A percentile compares a stretch with the other conserved stretches of the same genome.
Conservation (phyloP, 2,888 invertebrate genomes). For the Drosophila mimetica region DNA sequence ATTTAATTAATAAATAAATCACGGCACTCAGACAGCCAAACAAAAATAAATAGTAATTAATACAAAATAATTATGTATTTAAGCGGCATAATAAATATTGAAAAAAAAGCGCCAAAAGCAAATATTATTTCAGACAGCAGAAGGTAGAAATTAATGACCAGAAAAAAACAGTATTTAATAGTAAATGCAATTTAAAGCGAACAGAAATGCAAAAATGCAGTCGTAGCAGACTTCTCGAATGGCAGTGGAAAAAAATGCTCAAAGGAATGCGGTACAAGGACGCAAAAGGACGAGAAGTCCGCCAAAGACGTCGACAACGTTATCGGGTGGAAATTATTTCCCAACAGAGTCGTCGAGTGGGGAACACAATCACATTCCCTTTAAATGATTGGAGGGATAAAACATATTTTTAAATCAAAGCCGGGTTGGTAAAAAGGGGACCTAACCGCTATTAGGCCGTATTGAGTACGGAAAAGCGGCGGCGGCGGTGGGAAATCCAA, state of each 20-base stretch:
- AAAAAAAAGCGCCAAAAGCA: constrained; percentile 12
- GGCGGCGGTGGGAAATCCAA: constrained; percentile 54
- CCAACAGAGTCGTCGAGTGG: constrained; percentile 43
- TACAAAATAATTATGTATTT: constrained; percentile 53
- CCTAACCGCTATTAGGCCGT: constrained; percentile 71
- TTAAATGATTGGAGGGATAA: constrained; percentile 48
- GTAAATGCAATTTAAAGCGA: background rate
- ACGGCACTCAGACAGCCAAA: constrained; percentile 19
- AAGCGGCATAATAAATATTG: constrained; percentile 19
- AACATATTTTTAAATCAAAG: constrained; percentile 78
- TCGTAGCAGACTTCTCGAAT: constrained; percentile 8
- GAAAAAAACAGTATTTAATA: constrained; percentile 9
- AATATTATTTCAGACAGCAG: constrained; percentile 30
- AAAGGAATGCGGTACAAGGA: constrained; percentile 17
- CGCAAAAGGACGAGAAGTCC: constrained; percentile 5
- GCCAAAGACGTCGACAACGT: constrained; percentile 39
- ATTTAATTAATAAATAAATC: constrained; percentile 56
- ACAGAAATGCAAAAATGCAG: background rate
- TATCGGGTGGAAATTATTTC: constrained; percentile 72
- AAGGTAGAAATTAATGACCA: constrained; percentile 25
- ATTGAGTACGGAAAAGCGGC: constrained; percentile 29
- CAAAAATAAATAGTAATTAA: constrained; percentile 39
- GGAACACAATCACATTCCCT: constrained; percentile 36
- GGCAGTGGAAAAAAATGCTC: constrained; percentile 7
- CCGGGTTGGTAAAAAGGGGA: constrained; percentile 41